A percentile compares a stretch with the other conserved stretches of the same genome.
These are phyloP conservation scores for Cebus imitator DNA, from an alignment of 2,113 vertebrate species.

Conservation along the genomic window DNA sequence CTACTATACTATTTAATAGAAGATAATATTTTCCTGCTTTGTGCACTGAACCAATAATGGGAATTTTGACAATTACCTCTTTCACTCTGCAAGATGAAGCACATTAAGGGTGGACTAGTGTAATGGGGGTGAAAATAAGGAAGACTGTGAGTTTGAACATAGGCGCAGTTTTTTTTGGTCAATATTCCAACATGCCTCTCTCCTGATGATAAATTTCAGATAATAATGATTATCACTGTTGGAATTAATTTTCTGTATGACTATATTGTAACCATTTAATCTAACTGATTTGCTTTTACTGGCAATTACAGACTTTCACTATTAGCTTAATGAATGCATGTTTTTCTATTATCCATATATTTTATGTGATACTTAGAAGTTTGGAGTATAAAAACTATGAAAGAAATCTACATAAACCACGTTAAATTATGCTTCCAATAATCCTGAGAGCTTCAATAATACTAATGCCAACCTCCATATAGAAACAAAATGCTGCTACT, in stretches of 20 bases:
- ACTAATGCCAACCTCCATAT: background rate
- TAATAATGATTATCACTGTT: slow-evolving; percentile 60
- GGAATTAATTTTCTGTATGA: slow-evolving; percentile 71
- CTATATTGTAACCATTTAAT: slow-evolving; percentile 59
- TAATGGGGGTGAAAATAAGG: slow-evolving; percentile 21
- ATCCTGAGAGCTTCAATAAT: slow-evolving; percentile 28
- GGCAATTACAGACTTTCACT: slow-evolving; percentile 65
- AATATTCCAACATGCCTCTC: slow-evolving; percentile 25
- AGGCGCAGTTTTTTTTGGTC: background rate
- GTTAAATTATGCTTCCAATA: slow-evolving; percentile 45
- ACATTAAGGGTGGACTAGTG: background rate
- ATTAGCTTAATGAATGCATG: slow-evolving; percentile 62
- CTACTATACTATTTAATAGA: background rate
- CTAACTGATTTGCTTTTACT: slow-evolving; percentile 57
- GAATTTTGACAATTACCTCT: background rate
- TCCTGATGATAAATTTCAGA: slow-evolving; percentile 46
- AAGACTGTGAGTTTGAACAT: background rate
- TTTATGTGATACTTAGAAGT: slow-evolving; percentile 61
- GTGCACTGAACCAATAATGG: background rate
- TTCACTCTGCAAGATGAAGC: background rate
- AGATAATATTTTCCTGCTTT: background rate
- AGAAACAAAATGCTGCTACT: slow-evolving; percentile 45
- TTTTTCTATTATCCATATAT: slow-evolving; percentile 55
- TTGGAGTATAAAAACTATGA: slow-evolving; percentile 59
- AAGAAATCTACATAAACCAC: slow-evolving; percentile 48